These are phyloP conservation scores for Pteronura brasiliensis DNA, from an alignment of 2,113 vertebrate species.

Conservation along the genomic window DNA sequence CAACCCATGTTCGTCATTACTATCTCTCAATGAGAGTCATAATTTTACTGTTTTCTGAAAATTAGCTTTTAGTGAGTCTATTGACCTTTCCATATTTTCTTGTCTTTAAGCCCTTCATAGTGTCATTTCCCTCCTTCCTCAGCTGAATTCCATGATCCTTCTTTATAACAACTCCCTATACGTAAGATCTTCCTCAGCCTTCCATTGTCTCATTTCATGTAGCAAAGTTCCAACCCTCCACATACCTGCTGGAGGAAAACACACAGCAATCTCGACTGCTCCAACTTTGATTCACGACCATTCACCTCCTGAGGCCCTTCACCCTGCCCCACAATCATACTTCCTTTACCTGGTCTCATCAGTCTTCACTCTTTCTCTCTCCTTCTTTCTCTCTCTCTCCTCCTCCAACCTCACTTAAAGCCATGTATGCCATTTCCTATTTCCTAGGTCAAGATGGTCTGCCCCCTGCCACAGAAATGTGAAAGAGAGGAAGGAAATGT, in stretches of 20 bases:
- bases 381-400: too few relatives aligned
- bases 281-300: too few relatives aligned
- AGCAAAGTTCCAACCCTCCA: not conserved
- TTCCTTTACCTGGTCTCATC: too few relatives aligned
- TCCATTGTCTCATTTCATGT: not conserved
- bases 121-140: too few relatives aligned
- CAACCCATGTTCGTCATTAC: not conserved
- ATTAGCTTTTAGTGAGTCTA: too few relatives aligned
- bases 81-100: too few relatives aligned
- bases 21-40: not conserved
- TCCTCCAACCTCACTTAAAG: not conserved
- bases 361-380: not conserved
- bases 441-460: not conserved
- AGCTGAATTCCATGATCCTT: not conserved
- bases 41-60: too few relatives aligned
- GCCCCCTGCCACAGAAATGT: not conserved
- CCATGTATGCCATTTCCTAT: not conserved
- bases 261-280: too few relatives aligned
- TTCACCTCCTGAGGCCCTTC: too few relatives aligned
- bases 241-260: not conserved
- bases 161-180: not conserved
- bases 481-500: too few relatives aligned
- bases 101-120: too few relatives aligned
- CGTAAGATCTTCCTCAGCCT: not conserved
- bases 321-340: too few relatives aligned